phyloP scores from a whole-genome alignment of 2,113 vertebrate genomes.

The Uropsilus gracilis region DNA sequence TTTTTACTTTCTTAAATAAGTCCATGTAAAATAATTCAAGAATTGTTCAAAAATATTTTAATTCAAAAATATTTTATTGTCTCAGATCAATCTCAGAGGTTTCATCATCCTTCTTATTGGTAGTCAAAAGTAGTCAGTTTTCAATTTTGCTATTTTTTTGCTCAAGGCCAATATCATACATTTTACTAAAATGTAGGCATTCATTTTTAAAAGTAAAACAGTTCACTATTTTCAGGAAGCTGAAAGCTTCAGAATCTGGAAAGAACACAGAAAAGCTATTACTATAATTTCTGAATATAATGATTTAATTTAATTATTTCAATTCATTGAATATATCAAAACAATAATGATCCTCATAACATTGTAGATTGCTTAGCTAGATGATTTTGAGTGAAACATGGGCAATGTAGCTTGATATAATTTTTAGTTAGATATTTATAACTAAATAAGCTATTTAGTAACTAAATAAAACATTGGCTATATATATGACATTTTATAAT shows the following conservation, averaged over 20 bases:
- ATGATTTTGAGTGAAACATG: not conserved
- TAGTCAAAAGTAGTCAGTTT: not conserved
- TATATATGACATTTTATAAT: not conserved
- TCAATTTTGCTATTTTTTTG: not conserved
- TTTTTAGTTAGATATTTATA: not conserved
- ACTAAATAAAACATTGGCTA: not conserved
- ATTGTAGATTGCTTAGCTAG: not conserved
- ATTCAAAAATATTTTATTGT: not conserved
- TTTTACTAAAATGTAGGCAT: not conserved
- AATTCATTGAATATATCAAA: not conserved
- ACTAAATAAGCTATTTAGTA: not conserved
- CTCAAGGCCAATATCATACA: not conserved
- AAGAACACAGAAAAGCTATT: not conserved
- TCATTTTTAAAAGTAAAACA: not conserved
- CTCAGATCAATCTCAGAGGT: not conserved
- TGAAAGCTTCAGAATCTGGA: not conserved
- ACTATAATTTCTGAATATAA: not conserved
- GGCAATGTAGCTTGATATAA: not conserved
- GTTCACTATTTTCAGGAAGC: not conserved
- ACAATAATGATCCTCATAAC: not conserved
- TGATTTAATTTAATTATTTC: not conserved
- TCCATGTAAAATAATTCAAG: not conserved
- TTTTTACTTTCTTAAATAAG: not conserved
- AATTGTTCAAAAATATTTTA: not conserved
- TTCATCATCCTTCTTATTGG: rapidly evolving